Conservation (phyloP, 2,888 invertebrate genomes). For the Myopa testacea region DNA sequence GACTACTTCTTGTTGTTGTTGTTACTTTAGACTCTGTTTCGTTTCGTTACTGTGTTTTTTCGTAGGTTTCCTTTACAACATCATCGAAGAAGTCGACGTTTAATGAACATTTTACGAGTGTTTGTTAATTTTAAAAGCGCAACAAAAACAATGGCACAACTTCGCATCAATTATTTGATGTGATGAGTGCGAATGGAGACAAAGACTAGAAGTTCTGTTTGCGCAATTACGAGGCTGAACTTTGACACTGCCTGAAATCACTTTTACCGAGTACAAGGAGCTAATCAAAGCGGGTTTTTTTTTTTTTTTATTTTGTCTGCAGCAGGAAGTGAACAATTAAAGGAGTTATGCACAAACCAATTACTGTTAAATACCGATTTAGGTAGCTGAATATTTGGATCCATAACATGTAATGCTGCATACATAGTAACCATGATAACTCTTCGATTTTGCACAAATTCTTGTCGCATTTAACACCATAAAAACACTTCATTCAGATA, state of each 20-base stretch:
- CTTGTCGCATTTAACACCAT: too few relatives aligned
- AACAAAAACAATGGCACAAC: slow-evolving; percentile 15
- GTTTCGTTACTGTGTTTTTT: not conserved
- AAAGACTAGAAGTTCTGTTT: slow-evolving; percentile 7
- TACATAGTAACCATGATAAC: too few relatives aligned
- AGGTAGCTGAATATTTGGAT: not conserved
- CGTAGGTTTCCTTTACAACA: slow-evolving; percentile 10
- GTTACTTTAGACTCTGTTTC: not conserved
- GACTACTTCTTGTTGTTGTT: slow-evolving; percentile 56
- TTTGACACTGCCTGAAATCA: slow-evolving; percentile 20
- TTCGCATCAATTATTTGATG: slow-evolving; percentile 17
- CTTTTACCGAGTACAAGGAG: not conserved
- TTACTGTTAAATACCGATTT: not conserved
- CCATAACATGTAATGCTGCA: too few relatives aligned
- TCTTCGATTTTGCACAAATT: too few relatives aligned
- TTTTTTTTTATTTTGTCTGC: not conserved
- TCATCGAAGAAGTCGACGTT: not conserved
- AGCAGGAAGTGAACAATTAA: slow-evolving; percentile 6
- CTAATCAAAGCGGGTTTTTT: not conserved
- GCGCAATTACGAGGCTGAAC: slow-evolving; percentile 13
- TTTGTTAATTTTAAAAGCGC: slow-evolving; percentile 7
- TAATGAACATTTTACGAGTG: not conserved
- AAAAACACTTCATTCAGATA: too few relatives aligned
- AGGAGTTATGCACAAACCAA: not conserved
- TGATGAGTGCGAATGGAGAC: slow-evolving; percentile 22